A percentile compares a stretch with the other conserved stretches of the same genome.
phyloP scores from a whole-genome alignment of 2,888 invertebrate species.

The Junonia oenone region DNA sequence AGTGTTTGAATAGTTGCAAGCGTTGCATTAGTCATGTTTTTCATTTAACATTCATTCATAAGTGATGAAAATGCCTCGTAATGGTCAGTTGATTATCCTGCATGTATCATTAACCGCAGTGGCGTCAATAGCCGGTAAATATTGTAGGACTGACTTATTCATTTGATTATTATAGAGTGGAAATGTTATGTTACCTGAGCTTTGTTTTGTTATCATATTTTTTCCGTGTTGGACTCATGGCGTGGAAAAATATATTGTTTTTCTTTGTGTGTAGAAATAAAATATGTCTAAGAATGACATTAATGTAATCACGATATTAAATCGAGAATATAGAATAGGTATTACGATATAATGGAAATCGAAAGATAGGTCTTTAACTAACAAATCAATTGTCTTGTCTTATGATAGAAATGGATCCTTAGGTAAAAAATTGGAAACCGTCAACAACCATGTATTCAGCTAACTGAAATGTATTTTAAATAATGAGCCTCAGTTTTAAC shows the following conservation, averaged over 20 bases:
- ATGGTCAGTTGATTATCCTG: constrained; percentile 18
- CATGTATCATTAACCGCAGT: constrained; percentile 25
- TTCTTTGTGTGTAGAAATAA: too few species aligned
- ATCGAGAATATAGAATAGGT: too few species aligned
- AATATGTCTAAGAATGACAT: too few species aligned
- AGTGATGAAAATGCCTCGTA: constrained; percentile 18
- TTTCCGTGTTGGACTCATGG: neutral
- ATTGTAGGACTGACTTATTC: constrained; percentile 2
- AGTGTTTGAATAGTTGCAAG: constrained; percentile 8
- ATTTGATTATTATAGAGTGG: neutral
- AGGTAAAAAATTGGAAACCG: too few species aligned
- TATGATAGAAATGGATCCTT: too few species aligned
- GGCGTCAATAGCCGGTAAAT: constrained; percentile 18
- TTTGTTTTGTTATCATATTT: neutral
- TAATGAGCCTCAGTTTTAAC: neutral
- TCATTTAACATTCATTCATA: constrained; percentile 20
- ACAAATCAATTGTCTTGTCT: too few species aligned
- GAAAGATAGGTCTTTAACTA: too few species aligned
- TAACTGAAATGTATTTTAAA: neutral
- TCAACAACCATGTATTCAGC: too few species aligned
- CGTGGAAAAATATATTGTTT: too few species aligned
- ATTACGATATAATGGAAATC: too few species aligned
- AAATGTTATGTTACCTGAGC: neutral
- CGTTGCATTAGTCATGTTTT: constrained; percentile 12
- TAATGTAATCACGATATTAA: too few species aligned